Evolutionary conservation across 2,113 vertebrate genomes (phyloP).

Genomic region (Sminthopsis crassicaudata): DNA sequence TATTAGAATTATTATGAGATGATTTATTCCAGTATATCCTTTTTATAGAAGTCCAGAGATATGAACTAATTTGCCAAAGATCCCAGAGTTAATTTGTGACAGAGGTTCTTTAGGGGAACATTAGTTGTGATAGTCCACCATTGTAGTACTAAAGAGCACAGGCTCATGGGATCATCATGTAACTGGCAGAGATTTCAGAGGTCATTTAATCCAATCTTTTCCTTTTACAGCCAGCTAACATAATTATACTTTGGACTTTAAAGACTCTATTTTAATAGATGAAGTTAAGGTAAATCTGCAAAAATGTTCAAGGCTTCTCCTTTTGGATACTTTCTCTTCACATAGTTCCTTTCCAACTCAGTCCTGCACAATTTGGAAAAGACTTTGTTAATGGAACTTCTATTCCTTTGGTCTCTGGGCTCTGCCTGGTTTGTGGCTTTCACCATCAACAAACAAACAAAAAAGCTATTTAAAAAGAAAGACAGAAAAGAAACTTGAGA

Average conservation of each 20-base stretch:
- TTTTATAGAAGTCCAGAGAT: background rate
- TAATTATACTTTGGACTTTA: background rate
- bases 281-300: background rate
- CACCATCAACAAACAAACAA: constrained; percentile 25
- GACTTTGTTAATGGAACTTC: background rate
- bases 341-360: background rate
- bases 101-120: background rate
- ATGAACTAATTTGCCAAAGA: background rate
- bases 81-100: background rate
- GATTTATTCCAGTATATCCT: background rate
- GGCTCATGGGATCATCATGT: background rate
- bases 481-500: constrained; percentile 58
- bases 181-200: background rate
- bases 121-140: background rate
- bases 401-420: background rate
- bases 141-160: background rate
- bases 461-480: constrained; percentile 49
- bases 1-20: background rate
- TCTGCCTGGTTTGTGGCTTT: constrained; percentile 35
- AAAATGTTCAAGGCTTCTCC: background rate
- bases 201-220: background rate
- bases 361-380: background rate
- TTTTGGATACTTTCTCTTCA: background rate
- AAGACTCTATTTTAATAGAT: background rate
- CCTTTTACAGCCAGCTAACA: background rate